Percentiles rank a stretch among this genome's conserved stretches.
Evolutionary conservation across 2,113 vertebrate genomes (phyloP).

Genomic region (Calypte anna): DNA sequence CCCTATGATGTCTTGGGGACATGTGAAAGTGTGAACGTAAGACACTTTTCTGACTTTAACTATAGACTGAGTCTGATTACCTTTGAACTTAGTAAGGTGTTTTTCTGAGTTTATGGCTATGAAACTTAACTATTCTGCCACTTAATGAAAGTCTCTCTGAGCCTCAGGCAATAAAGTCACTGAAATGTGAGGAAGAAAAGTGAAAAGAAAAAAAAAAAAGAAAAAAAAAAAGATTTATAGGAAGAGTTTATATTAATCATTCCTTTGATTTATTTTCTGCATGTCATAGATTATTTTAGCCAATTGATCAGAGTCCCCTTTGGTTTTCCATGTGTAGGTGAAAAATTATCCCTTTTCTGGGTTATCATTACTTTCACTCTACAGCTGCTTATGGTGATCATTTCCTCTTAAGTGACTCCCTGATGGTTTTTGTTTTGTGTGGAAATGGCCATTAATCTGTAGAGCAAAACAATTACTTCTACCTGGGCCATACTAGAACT

Average conservation of each 20-base stretch:
- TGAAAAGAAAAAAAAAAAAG: not conserved
- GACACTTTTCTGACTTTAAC: not conserved
- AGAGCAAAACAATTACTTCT: not conserved
- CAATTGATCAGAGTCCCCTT: not conserved
- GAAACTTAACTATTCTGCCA: not conserved
- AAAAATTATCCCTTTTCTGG: not conserved
- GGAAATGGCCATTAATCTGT: not conserved
- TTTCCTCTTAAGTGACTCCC: not conserved
- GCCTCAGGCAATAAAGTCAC: not conserved
- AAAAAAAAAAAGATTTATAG: not conserved
- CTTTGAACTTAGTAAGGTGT: not conserved
- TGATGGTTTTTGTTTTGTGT: not conserved
- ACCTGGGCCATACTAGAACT: not conserved
- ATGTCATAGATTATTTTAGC: not conserved
- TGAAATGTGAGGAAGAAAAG: not conserved
- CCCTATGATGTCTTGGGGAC: rapidly evolving
- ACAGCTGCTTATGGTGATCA: not conserved
- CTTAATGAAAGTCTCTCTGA: not conserved
- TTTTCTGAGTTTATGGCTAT: not conserved
- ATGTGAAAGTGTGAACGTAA: not conserved
- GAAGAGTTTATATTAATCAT: not conserved
- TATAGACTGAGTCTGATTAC: rapidly evolving
- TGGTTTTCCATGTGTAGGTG: not conserved
- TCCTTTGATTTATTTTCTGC: not conserved
- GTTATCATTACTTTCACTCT: not conserved